Conservation (phyloP, 1,140 invertebrate species). For the Temnothorax curvispinosus region DNA sequence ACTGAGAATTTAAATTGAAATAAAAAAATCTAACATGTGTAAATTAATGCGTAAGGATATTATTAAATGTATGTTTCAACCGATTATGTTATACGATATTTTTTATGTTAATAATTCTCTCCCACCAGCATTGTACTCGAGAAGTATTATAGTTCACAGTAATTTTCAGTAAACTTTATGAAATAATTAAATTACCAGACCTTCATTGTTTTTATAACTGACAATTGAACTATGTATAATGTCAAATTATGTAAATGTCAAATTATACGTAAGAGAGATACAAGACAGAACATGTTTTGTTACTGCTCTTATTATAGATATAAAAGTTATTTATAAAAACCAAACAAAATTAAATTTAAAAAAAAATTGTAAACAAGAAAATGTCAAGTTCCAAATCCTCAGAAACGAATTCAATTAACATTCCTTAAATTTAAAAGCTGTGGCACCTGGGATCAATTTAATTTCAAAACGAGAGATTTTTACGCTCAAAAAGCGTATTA, state of each 20-base stretch:
- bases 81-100: background rate
- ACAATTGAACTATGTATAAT: background rate
- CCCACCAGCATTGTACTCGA: background rate
- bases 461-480: background rate
- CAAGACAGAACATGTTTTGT: background rate
- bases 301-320: background rate
- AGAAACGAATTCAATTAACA: background rate
- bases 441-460: background rate
- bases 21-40: background rate
- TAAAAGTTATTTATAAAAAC: constrained; percentile 2
- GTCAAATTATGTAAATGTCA: background rate
- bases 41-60: background rate
- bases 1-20: background rate
- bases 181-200: background rate
- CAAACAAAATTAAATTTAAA: background rate
- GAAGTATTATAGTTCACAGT: no score
- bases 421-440: background rate
- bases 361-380: background rate
- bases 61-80: background rate
- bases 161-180: background rate
- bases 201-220: background rate
- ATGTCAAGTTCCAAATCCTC: background rate
- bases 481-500: background rate
- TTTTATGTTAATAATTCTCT: background rate
- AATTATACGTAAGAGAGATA: background rate